Evolutionary conservation across 2,113 vertebrate species (phyloP).

Genomic region (Tragulus kanchil): DNA sequence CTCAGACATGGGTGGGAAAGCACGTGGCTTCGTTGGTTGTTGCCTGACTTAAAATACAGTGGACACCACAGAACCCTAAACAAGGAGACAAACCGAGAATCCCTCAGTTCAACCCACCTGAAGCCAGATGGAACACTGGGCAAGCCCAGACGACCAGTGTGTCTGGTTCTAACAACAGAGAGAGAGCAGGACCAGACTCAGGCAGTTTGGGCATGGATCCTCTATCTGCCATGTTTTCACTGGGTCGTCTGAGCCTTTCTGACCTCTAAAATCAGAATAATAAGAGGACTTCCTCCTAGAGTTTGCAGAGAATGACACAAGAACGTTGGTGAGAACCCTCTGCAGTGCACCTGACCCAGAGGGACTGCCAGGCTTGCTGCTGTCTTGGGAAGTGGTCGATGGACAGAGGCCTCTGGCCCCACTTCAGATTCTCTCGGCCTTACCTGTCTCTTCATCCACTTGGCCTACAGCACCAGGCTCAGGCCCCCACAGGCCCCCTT

Average conservation of each 20-base stretch:
- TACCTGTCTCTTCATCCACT: not conserved
- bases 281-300: not conserved
- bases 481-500: not conserved
- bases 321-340: not conserved
- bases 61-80: not conserved
- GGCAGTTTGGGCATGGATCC: not conserved
- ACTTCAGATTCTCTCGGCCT: not conserved
- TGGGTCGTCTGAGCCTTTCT: not conserved
- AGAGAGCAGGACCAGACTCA: not conserved
- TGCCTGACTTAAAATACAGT: not conserved
- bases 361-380: accelerated
- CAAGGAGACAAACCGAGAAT: not conserved
- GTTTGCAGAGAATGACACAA: not conserved
- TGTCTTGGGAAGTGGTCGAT: accelerated
- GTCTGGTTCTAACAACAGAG: not conserved
- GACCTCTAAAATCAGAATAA: not conserved
- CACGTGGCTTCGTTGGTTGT: not conserved
- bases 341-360: not conserved
- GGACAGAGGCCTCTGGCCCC: accelerated
- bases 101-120: not conserved
- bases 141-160: not conserved
- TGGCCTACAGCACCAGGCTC: not conserved
- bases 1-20: not conserved
- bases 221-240: not conserved
- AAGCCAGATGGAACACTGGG: not conserved